Evolutionary conservation across 2,113 vertebrate genomes (phyloP), one percentile per base, ranked within the genome.

Genomic region (Epinephelus fuscoguttatus): DNA sequence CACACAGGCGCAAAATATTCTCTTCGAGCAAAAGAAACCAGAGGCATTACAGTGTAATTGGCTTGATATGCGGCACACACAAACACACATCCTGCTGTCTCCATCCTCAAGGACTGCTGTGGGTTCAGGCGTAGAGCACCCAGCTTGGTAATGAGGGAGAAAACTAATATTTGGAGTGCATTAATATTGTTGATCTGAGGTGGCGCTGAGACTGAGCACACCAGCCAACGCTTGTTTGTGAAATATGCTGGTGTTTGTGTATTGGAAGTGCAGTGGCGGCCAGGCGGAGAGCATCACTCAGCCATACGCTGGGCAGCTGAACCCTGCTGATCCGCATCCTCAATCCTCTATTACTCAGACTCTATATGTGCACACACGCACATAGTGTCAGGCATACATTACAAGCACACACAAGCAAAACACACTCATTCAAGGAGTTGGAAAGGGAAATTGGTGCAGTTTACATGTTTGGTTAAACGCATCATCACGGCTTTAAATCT

Each of bases 101-200:
- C 55, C 78, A 82, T 91, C 84, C 81, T 91, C 80, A 71, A 91
- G 75, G 85, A 91, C 57, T 52, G 85, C 82, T 80, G 82, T 69
- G 70, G 81, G 90, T 91, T 91, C 86, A 88, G 67, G 56, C 82
- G 7, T 27, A 79, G 75, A 88, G 82, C 85, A 72, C 78, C 75
- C 80, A 45, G 70, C 76, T 87, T 69, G 56, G 75, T 94, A 91
- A 94, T 91, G 89, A 90, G 69, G 78, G 77, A 71, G 69, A 91
- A 93, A 93, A 93, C 84, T 87, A 91, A 94, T 92, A 92, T 93
- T 94, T 93, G 89, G 84, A 92, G 86, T 87, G 62, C 80, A 90
- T 94, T 93, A 90, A 93, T 92, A 88, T 84, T 81, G 88, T 90
- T 91, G 90, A 92, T 92, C 75, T 79, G 87, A 81, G 88, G 87